A percentile compares a stretch with the other conserved stretches of the same genome.
phyloP scores from a whole-genome alignment of 2,888 invertebrate genomes.

The Noctua fimbriata region DNA sequence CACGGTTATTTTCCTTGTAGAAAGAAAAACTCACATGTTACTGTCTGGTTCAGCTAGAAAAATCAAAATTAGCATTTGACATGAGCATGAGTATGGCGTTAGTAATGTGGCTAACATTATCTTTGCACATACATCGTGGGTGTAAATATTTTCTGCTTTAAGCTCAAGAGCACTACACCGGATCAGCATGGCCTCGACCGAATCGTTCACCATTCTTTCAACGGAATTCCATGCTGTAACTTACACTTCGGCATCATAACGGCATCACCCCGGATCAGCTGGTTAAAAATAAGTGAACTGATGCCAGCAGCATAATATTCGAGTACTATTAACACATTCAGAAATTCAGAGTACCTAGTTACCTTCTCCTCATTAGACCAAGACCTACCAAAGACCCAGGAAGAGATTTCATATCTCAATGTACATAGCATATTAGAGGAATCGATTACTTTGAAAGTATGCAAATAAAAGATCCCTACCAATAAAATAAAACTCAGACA shows the following conservation, averaged over 20 bases:
- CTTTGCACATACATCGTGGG: not conserved
- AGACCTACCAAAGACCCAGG: not conserved
- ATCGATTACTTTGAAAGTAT: not conserved
- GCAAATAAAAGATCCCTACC: not conserved
- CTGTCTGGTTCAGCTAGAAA: not conserved
- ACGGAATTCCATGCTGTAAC: not conserved
- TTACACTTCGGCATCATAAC: not conserved
- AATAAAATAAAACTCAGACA: conserved; percentile 15
- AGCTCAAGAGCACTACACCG: not conserved
- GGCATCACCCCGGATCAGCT: not conserved
- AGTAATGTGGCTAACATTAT: not conserved
- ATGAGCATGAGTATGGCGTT: not conserved
- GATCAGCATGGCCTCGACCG: not conserved
- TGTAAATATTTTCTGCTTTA: not conserved
- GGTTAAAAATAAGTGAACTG: not conserved
- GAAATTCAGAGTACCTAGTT: not conserved
- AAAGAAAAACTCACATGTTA: not conserved
- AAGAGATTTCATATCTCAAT: not conserved
- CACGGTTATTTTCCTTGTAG: not conserved
- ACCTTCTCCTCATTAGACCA: not conserved
- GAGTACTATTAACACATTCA: not conserved
- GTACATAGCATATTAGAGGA: too few relatives aligned
- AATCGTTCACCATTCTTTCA: not conserved
- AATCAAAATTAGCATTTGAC: not conserved
- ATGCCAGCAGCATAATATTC: not conserved